Conservation (phyloP, 2,113 vertebrate genomes). For the Takifugu flavidus region DNA sequence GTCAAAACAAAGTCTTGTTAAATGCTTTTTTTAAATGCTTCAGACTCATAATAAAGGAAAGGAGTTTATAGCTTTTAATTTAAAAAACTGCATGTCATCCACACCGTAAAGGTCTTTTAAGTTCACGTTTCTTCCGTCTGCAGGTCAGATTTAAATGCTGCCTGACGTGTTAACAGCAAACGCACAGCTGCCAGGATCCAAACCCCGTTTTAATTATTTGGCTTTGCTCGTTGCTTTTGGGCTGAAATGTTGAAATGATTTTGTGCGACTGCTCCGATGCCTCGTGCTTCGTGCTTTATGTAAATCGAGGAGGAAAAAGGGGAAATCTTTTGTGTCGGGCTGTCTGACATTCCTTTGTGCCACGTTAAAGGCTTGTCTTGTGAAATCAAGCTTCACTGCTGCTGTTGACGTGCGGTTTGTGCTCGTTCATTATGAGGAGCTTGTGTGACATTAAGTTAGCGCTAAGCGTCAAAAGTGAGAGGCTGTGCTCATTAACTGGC, state of each 20-base stretch:
- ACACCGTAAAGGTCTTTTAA: too few species aligned
- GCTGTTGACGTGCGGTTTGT: slow-evolving; percentile 47
- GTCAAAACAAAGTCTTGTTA: too few species aligned
- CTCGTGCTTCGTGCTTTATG: slow-evolving; percentile 33
- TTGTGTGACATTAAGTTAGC: slow-evolving; percentile 46
- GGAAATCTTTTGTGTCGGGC: slow-evolving; percentile 54
- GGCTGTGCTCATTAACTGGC: slow-evolving; percentile 51
- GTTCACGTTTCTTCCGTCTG: too few species aligned
- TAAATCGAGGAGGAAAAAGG: slow-evolving; percentile 47
- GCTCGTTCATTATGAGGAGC: slow-evolving; percentile 45
- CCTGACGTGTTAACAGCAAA: slow-evolving; percentile 19
- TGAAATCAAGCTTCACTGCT: slow-evolving; percentile 53
- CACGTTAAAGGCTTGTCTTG: slow-evolving; percentile 52
- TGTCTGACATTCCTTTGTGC: slow-evolving; percentile 62
- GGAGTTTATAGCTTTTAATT: too few species aligned
- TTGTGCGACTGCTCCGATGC: neutral
- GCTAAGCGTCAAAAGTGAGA: slow-evolving; percentile 51
- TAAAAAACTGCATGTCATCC: too few species aligned
- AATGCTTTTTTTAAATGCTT: too few species aligned
- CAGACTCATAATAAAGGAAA: too few species aligned
- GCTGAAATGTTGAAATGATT: slow-evolving; percentile 14
- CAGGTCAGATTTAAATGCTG: too few species aligned
- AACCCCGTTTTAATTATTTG: slow-evolving; percentile 53
- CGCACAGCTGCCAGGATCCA: slow-evolving; percentile 51
- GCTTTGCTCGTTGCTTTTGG: slow-evolving; percentile 45